Percentiles rank a stretch among this genome's conserved stretches.
These are phyloP conservation scores for Nowickia ferox DNA, from an alignment of 2,888 invertebrate species.

Conservation along the genomic window DNA sequence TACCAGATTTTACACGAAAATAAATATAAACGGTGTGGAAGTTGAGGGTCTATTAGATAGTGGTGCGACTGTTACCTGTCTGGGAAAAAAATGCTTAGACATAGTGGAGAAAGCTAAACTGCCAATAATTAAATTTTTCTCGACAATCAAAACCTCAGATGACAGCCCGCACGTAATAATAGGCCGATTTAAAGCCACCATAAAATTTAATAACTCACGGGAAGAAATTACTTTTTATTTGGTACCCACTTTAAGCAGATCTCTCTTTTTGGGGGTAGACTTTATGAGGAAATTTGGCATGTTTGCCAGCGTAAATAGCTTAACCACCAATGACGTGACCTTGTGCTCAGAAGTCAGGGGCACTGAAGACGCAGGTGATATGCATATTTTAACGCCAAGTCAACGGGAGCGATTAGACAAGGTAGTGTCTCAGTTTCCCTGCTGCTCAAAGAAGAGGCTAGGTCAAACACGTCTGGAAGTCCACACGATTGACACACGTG, in stretches of 20 bases:
- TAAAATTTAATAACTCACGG: slow-evolving; percentile 9
- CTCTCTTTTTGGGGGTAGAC: slow-evolving; percentile 31
- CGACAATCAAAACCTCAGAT: slow-evolving; percentile 8
- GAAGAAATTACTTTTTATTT: slow-evolving; percentile 1
- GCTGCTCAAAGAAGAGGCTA: too few relatives aligned
- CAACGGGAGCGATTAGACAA: too few relatives aligned
- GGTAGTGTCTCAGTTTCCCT: too few relatives aligned
- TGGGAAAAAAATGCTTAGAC: neutral
- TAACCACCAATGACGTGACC: neutral
- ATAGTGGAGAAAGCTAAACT: neutral
- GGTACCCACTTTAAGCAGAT: slow-evolving; percentile 3
- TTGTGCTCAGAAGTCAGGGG: neutral
- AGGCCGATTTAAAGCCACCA: neutral
- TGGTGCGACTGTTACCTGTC: neutral
- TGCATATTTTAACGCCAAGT: neutral
- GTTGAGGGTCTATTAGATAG: neutral
- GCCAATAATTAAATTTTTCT: neutral
- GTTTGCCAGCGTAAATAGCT: neutral
- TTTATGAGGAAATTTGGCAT: slow-evolving; percentile 16
- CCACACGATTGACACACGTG: too few relatives aligned
- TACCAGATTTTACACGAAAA: neutral
- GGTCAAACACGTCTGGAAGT: too few relatives aligned
- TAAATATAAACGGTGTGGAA: neutral
- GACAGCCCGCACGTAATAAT: slow-evolving; percentile 14
- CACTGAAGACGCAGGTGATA: neutral